Base-by-base conservation (phyloP, 2,888 invertebrate genomes). In the Drosophila picticornis region DNA sequence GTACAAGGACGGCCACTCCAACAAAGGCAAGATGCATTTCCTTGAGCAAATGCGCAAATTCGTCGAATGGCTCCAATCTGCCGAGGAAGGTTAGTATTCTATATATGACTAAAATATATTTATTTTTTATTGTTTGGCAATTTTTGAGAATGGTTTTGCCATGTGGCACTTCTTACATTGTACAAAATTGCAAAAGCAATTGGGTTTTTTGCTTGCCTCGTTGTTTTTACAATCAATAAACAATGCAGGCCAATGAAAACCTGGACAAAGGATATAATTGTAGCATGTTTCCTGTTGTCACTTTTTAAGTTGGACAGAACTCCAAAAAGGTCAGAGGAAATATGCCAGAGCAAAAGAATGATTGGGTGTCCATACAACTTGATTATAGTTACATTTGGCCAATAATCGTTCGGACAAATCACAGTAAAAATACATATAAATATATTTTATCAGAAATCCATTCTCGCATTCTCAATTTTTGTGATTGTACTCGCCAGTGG, bases 11-110 rank as follows among this genome's bases (percentile, higher is more conserved):
- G 96, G 97, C 84, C 98, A 98, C 94, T 97, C 97, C 83, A 94
- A 95, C 88, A 99, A 99, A 94, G 99, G 99, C 88, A 99, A 99
- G 95, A 96, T 98, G 95, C 97, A 98, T 95, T 99, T 99, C 95
- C 96, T 99, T 90, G 98, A 98, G 92, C 99, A 99, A 95, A 99
- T 98, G 98, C 98, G 98, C 94, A 97, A 97, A 94, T 99, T 99
- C 93, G 96, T 99, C 62, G 99, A 99, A 94, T 99, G 99, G 99
- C 95, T 99, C 80, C 97, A 99, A 94, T 98, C 96, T 94, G 99
- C 99, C 70, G 99, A 99, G 94, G 98, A 99, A 93, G 95, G 95
- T 95, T 73, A 60, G 90, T 88, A 77, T 68, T 34, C 25, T 16
- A 38, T 13, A n/a, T 10, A 29, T 10, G 6, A 29, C 38, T 1